A percentile compares a stretch with the other conserved stretches of the same genome.
Conservation (phyloP, 2,888 invertebrate genomes). For the Macaria notata region DNA sequence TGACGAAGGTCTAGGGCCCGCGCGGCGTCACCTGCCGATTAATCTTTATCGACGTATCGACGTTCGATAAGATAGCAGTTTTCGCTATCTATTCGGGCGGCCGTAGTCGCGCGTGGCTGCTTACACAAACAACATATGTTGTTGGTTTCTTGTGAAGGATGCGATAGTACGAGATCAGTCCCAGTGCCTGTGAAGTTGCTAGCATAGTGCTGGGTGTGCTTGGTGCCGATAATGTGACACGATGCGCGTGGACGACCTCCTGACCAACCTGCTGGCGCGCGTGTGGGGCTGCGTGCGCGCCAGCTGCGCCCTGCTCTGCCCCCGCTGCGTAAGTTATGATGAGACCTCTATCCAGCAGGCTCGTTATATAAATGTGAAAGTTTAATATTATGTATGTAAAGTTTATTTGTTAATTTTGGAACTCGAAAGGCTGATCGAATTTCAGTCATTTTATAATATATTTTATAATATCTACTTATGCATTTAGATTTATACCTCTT, state of each 20-base stretch:
- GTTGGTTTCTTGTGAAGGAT: slow-evolving; percentile 10
- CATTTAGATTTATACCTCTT: no score
- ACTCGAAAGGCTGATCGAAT: no score
- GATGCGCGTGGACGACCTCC: slow-evolving; percentile 51
- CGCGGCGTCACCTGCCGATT: slow-evolving; percentile 40
- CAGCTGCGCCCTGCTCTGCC: slow-evolving; percentile 43
- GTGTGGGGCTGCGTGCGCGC: slow-evolving; percentile 47
- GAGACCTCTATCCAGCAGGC: no score
- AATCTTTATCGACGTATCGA: slow-evolving; percentile 64
- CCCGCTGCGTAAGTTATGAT: slow-evolving; percentile 56
- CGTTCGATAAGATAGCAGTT: slow-evolving; percentile 64
- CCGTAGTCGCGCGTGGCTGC: not conserved
- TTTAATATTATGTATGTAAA: no score
- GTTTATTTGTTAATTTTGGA: no score
- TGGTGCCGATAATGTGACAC: no score
- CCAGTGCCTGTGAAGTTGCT: no score
- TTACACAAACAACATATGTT: slow-evolving; percentile 5
- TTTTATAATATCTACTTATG: no score
- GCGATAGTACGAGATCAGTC: no score
- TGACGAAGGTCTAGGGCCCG: slow-evolving; percentile 45
- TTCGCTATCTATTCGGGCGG: slow-evolving; percentile 48
- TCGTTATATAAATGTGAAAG: no score
- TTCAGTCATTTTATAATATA: no score
- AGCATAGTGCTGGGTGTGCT: no score
- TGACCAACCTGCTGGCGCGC: slow-evolving; percentile 46